A percentile compares a stretch with the other conserved stretches of the same genome.
Evolutionary conservation across 2,797 vertebrate genomes (phyloP).

Genomic region (Thunnus albacares): DNA sequence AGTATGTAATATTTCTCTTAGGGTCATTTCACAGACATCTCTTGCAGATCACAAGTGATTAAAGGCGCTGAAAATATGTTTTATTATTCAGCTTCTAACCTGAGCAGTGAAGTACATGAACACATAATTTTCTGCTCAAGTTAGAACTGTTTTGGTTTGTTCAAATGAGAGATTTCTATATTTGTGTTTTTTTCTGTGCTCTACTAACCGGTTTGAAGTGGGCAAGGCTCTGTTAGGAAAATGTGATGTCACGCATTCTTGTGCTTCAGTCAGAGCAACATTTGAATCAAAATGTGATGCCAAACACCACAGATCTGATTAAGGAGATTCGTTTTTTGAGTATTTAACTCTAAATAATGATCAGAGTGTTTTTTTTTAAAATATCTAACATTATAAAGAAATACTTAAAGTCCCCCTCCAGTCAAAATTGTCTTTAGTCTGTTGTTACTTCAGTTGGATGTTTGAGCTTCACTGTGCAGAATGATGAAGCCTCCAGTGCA

Average conservation of each 20-base stretch:
- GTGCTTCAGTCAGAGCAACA: neutral
- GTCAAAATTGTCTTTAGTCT: no score
- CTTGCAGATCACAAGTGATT: neutral
- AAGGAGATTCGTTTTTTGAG: no score
- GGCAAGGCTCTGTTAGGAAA: conserved; percentile 7
- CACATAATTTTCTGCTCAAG: neutral
- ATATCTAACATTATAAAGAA: neutral
- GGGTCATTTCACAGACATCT: neutral
- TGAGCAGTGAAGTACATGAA: neutral
- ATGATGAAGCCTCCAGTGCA: no score
- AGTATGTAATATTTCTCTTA: neutral
- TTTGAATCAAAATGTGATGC: neutral
- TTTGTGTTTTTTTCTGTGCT: neutral
- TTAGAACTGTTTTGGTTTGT: neutral
- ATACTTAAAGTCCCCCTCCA: neutral
- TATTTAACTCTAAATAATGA: neutral
- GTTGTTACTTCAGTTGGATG: no score
- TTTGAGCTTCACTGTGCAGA: no score
- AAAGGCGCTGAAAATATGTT: neutral
- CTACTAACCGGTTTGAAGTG: neutral
- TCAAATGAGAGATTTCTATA: neutral
- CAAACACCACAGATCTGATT: no score
- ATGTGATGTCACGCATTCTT: neutral
- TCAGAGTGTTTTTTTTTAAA: no score
- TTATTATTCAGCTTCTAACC: neutral